Base-by-base conservation (phyloP, 92 coral and sea anemone genomes). In the Zoanthus gigantus region DNA sequence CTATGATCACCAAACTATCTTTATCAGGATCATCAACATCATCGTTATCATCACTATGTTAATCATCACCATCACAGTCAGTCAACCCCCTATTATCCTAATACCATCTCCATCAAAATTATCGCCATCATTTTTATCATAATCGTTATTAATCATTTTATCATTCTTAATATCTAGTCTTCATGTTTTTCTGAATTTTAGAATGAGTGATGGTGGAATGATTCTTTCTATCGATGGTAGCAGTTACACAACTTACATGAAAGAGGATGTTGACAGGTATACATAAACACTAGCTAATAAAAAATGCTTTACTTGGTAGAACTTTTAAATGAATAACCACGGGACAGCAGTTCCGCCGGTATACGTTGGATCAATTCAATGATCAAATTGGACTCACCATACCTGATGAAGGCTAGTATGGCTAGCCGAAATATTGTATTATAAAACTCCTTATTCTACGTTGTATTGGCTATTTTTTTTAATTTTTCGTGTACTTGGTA, bases 161-260 rank as follows among this genome's bases (percentile, higher is more conserved):
- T 63, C 30, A 5, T 5, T n/a, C 42, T 37, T 37, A 37, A 4
- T 37, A 4, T 37, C 17, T 63, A 17, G 66, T 63, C 29, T n/a
- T 18, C 23, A 0, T 63, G 30, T n/a, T 16, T 63, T 23, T 63
- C 10, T 63, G 1, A 16, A 16, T 67, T 78, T 1, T 53, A 97
- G 99, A 77, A 89, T 97, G 93, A 97, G 99, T 74, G 99, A 97
- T 74, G 97, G 98, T 12, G 99, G 99, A 16, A 88, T 97, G 79
- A 86, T 97, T 71, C 80, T 97, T 65, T 95, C 98, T 10, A 92
- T 92, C 72, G 94, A 97, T 77, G 99, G 98, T 9, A 89, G 96
- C 84, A 92, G 99, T 72, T 92, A 97, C 89, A 95, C 98, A 8
- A 96, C 98, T 0, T 97, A 97, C 84, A 97, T 97, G 98, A 97